A percentile compares a stretch with the other conserved stretches of the same genome.
phyloP scores from a whole-genome alignment of 1,140 invertebrate species.

The Chelonus insularis region DNA sequence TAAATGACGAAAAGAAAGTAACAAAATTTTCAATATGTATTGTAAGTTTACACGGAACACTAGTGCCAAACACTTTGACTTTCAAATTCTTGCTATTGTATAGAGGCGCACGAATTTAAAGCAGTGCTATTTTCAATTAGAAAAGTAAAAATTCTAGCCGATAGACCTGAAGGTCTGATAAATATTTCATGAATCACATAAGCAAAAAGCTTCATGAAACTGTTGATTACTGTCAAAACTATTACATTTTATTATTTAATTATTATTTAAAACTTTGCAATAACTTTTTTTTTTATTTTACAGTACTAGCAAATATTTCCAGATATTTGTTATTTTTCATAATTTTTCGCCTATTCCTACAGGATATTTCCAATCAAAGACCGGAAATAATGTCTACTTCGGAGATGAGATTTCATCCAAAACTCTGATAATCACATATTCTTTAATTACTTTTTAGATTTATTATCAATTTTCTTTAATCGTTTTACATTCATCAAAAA shows the following conservation, averaged over 20 bases:
- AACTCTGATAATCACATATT: neutral
- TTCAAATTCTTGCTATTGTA: conserved; percentile 19
- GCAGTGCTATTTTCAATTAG: conserved; percentile 27
- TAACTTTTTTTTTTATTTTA: too few species aligned
- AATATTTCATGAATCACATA: conserved; percentile 28
- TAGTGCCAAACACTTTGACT: conserved; percentile 27
- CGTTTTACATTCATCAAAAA: too few species aligned
- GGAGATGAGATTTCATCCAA: conserved; percentile 39
- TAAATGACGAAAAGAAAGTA: neutral
- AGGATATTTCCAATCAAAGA: conserved; percentile 39
- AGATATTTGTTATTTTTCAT: too few species aligned
- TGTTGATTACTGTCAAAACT: neutral
- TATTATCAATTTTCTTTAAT: too few species aligned
- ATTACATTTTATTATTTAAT: neutral
- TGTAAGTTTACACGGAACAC: conserved; percentile 15
- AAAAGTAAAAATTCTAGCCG: conserved; percentile 16
- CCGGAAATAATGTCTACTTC: conserved; percentile 41
- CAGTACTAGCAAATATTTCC: too few species aligned
- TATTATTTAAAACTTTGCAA: too few species aligned
- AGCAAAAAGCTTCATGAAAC: neutral
- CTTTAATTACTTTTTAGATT: too few species aligned
- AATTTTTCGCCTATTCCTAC: too few species aligned
- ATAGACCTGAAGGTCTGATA: conserved; percentile 17
- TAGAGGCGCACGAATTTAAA: conserved; percentile 28
- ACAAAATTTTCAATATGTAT: conserved; percentile 12